These are phyloP conservation scores for Oncorhynchus tshawytscha DNA, from an alignment of 2,113 vertebrate species.

Conservation along the genomic window DNA sequence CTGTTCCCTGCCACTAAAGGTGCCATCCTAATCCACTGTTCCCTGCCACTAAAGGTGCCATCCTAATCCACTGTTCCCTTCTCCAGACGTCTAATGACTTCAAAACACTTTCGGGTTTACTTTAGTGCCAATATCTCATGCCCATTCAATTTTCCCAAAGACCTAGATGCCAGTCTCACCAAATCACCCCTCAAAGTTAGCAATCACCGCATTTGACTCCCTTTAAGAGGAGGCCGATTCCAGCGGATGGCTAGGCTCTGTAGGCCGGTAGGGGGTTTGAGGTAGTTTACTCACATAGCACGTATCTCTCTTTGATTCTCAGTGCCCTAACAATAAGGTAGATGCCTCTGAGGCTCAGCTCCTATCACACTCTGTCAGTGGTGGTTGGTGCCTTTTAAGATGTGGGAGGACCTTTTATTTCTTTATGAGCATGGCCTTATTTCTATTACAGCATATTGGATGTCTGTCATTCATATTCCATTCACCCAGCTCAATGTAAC, in stretches of 20 bases:
- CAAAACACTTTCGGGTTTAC: not conserved
- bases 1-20: not conserved
- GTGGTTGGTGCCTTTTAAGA: too few species aligned
- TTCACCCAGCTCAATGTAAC: too few species aligned
- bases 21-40: not conserved
- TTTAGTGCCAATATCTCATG: not conserved
- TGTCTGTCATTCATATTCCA: too few species aligned
- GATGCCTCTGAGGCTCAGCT: not conserved
- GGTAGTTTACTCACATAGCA: not conserved
- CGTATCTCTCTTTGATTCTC: not conserved
- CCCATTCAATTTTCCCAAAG: not conserved
- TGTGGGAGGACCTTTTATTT: too few species aligned
- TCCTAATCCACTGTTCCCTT: not conserved
- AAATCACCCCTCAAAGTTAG: slow-evolving; percentile 6
- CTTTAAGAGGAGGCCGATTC: not conserved
- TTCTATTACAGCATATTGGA: too few species aligned
- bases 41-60: too few species aligned
- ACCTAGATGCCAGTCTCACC: not conserved
- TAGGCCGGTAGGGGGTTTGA: not conserved
- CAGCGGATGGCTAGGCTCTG: not conserved
- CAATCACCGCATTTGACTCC: not conserved
- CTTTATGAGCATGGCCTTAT: too few species aligned
- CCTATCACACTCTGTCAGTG: not conserved
- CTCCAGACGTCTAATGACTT: not conserved
- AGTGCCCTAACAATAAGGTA: not conserved